These are phyloP conservation scores for honey bee (Apis mellifera) DNA, from an alignment of 1,140 invertebrate species.

Conservation along the genomic window Amel_HAv3.1 CM009937.2:7262501-7263000, in stretches of 20 bases:
- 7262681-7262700: not conserved
- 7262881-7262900: conserved; percentile 5
- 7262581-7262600: not conserved
- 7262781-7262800: not conserved
- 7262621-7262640: not conserved
- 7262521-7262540: too few species aligned
- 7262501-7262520: not conserved
- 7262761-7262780: not conserved
- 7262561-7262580: not conserved
- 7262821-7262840: not conserved
- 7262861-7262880: not conserved
- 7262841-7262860: conserved; percentile 8
- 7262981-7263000: too few species aligned
- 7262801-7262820: not conserved
- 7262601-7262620: not conserved
- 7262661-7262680: not conserved
- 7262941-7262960: not conserved
- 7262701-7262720: not conserved
- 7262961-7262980: not conserved
- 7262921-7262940: not conserved
- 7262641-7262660: not conserved
- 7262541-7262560: not conserved
- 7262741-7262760: not conserved
- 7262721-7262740: not conserved
- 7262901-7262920: not conserved